Evolutionary conservation across 2,113 vertebrate species (phyloP).

Genomic region (Barbus barbus): DNA sequence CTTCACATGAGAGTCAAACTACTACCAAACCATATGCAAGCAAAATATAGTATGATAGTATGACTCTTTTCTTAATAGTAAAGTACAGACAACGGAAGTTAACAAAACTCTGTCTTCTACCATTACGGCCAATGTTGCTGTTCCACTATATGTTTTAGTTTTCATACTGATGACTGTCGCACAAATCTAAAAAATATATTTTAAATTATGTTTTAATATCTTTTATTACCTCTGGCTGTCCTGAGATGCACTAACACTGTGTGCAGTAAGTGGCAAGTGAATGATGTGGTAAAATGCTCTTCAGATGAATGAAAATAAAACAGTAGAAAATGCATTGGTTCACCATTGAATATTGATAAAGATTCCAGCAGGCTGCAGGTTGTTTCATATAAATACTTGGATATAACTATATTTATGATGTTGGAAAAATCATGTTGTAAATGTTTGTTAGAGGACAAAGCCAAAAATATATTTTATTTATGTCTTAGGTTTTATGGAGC

Average conservation of each 20-base stretch:
- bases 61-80: not conserved
- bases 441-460: not conserved
- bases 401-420: not conserved
- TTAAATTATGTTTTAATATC: not conserved
- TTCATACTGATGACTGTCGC: too few species aligned
- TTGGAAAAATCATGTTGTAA: not conserved
- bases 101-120: not conserved
- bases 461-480: not conserved
- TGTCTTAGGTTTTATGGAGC: not conserved
- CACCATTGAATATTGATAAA: not conserved
- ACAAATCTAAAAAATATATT: too few species aligned
- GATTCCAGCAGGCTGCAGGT: not conserved
- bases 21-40: slow-evolving; percentile 5
- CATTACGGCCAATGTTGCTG: not conserved
- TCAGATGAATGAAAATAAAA: not conserved
- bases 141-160: not conserved
- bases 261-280: not conserved
- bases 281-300: not conserved
- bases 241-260: not conserved
- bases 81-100: not conserved
- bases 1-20: slow-evolving; percentile 11
- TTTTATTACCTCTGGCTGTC: not conserved
- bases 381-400: not conserved
- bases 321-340: not conserved
- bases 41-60: slow-evolving; percentile 5